These are phyloP conservation scores for Zaprionus davidi DNA, from an alignment of 1,140 invertebrate genomes.

Conservation along the genomic window DNA sequence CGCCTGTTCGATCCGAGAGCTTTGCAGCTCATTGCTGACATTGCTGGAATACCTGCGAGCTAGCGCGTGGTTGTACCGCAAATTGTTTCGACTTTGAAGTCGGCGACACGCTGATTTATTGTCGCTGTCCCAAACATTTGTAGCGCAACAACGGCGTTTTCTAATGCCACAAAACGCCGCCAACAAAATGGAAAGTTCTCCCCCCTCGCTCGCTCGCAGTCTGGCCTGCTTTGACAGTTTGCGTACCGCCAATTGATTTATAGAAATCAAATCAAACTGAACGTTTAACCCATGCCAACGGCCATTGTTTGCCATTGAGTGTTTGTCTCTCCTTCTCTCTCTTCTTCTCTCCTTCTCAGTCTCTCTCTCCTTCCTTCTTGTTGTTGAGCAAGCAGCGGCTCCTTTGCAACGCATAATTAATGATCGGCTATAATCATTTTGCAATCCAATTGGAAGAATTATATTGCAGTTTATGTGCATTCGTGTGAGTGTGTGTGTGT, in stretches of 20 bases:
- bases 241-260: slow-evolving; percentile 71
- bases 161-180: slow-evolving; percentile 61
- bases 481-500: background rate
- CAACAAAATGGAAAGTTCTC: slow-evolving; percentile 67
- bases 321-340: background rate
- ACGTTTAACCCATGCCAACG: slow-evolving; percentile 28
- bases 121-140: slow-evolving; percentile 6
- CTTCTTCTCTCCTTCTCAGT: background rate
- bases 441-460: background rate
- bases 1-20: slow-evolving; percentile 10
- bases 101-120: slow-evolving; percentile 69
- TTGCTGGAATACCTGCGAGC: slow-evolving; percentile 50
- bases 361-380: background rate
- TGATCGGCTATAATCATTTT: slow-evolving; percentile 1
- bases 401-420: slow-evolving; percentile 10
- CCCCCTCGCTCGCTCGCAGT: background rate
- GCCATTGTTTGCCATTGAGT: slow-evolving; percentile 10
- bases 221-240: slow-evolving; percentile 62
- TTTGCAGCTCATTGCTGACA: slow-evolving; percentile 25
- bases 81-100: slow-evolving; percentile 49
- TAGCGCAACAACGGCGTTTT: slow-evolving; percentile 29
- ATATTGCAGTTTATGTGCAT: background rate
- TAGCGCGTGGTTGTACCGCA: slow-evolving; percentile 26
- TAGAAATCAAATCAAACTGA: slow-evolving; percentile 61
- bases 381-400: background rate